A percentile compares a stretch with the other conserved stretches of the same genome.
Conservation (phyloP, 1,140 invertebrate genomes). For the Apis cerana region DNA sequence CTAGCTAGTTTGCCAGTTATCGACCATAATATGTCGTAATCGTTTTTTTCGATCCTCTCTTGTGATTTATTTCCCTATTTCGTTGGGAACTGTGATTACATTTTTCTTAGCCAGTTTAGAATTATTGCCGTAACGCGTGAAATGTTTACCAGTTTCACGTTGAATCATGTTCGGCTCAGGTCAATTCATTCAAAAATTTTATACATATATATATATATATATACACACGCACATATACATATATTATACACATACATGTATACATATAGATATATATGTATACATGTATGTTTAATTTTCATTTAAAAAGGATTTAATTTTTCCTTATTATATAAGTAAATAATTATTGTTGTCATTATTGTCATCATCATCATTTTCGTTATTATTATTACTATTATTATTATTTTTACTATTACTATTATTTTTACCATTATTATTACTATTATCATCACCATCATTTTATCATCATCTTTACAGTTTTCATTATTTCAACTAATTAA, state of each 20-base stretch:
- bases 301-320: conserved; percentile 47
- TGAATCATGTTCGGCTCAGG: conserved; percentile 28
- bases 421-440: background rate
- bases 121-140: conserved; percentile 36
- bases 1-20: conserved; percentile 52
- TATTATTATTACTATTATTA: background rate
- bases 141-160: conserved; percentile 26
- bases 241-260: conserved; percentile 13
- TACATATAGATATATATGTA: conserved; percentile 18
- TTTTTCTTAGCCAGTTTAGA: conserved; percentile 39
- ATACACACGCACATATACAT: background rate
- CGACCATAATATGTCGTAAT: conserved; percentile 42
- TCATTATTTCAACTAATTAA: conserved; percentile 41
- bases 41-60: conserved; percentile 31
- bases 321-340: background rate
- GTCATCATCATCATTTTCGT: too few relatives aligned
- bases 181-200: conserved; percentile 54
- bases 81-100: conserved; percentile 46
- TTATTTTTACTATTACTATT: conserved; percentile 8
- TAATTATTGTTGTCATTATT: background rate
- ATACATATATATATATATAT: conserved; percentile 50
- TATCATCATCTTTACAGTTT: conserved; percentile 1
- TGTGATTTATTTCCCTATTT: conserved; percentile 45
- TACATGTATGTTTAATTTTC: conserved; percentile 55
- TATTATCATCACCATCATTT: background rate